Conservation (phyloP, 92 coral and sea anemone species). For the Palythoa heliodiscus region DNA sequence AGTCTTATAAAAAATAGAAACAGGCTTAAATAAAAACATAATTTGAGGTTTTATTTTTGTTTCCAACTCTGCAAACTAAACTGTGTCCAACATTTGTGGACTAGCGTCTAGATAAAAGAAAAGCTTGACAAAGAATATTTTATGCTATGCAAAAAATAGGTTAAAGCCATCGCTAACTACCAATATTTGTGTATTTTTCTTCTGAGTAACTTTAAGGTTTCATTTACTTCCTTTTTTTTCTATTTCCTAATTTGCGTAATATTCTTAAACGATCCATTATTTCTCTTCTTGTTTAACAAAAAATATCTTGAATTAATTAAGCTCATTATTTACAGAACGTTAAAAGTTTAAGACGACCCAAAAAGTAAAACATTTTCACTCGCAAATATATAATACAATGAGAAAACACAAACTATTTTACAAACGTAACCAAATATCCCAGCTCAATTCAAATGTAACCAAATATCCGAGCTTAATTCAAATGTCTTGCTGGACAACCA, state of each 20-base stretch:
- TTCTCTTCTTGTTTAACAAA: constrained; percentile 28
- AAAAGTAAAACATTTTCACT: constrained; percentile 15
- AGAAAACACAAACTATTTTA: neutral
- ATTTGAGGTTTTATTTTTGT: no score
- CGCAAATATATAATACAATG: constrained; percentile 30
- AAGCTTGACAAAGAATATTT: no score
- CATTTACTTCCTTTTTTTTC: neutral
- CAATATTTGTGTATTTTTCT: neutral
- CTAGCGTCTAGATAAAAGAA: no score
- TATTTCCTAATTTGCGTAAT: neutral
- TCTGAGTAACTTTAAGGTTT: neutral
- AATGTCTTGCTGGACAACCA: no score
- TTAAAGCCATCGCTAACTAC: neutral
- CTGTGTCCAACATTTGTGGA: no score
- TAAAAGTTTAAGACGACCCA: constrained; percentile 17
- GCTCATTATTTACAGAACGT: constrained; percentile 41
- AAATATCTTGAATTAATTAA: constrained; percentile 36
- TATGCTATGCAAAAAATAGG: no score
- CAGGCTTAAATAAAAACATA: no score
- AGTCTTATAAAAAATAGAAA: no score
- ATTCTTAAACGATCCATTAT: constrained; percentile 13
- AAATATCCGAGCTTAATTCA: neutral
- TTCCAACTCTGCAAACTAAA: no score
- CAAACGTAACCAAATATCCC: neutral
- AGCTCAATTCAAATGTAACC: neutral